Evolutionary conservation across 2,797 vertebrate genomes (phyloP), one percentile per base, ranked within the genome.

Genomic region (Chelmon rostratus): DNA sequence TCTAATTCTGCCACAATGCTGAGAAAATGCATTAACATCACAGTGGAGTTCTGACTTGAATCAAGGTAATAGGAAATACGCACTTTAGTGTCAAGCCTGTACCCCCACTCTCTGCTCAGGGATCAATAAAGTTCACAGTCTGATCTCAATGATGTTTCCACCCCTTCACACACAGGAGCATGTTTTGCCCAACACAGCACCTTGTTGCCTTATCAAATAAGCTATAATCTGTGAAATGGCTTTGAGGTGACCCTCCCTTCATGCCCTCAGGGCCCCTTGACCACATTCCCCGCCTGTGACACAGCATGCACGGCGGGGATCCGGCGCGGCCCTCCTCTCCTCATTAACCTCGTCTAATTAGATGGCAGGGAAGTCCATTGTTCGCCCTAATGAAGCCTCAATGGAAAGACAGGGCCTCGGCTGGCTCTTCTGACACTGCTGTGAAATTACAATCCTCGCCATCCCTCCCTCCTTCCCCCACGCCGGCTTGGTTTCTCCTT

Each of bases 311-410:
- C 87, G 50, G 80, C 76, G 89, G 92, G 92, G 92, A 90, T 92
- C 90, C 95, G 95, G 87, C 21, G 62, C 66, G 90, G 87, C 67
- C 94, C 93, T 94, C 95, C 68, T 83, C 94, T 97, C 95, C 96
- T 97, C 97, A 98, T 98, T 98, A 98, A 96, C 96, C 96, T 95
- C 95, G 90, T 95, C 97, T 98, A 98, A 98, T 98, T 97, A 97
- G 97, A 98, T 97, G 94, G 96, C 96, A 92, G 94, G 93, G 94
- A 96, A 93, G 86, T 92, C 95, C 95, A 96, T 97, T 97, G 96
- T 97, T 96, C 95, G 94, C 93, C 86, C 86, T 97, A 97, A 98
- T 98, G 97, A 97, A 97, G 96, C 96, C 96, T 96, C 95, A 95
- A 96, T 96, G 94, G 95, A 95, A 96, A 93, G 92, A 93, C 94